These are phyloP conservation scores for Cephus pygmeus DNA, from an alignment of 2,888 invertebrate species.

Conservation along the genomic window DNA sequence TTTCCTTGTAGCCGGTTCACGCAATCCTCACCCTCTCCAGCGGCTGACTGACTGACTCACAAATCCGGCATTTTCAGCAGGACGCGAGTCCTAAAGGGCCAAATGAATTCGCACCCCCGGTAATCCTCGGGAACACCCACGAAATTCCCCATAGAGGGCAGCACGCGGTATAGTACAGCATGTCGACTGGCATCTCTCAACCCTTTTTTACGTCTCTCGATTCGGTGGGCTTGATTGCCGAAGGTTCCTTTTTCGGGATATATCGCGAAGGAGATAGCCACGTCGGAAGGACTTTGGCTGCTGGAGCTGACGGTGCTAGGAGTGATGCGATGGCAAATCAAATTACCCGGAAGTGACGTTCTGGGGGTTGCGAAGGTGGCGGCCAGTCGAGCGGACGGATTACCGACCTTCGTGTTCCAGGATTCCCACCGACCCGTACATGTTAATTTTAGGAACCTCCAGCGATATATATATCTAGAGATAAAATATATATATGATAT, in stretches of 20 bases:
- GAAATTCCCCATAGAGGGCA: background rate
- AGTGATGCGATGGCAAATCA: background rate
- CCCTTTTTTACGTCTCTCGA: background rate
- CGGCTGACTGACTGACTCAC: background rate
- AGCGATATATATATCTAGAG: background rate
- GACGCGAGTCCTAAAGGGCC: background rate
- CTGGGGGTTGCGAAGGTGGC: background rate
- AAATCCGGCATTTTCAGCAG: background rate
- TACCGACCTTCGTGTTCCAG: background rate
- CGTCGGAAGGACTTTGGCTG: background rate
- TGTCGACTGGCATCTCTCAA: background rate
- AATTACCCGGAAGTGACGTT: background rate
- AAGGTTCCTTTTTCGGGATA: background rate
- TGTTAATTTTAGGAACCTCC: background rate
- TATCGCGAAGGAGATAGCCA: background rate
- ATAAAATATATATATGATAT: no score
- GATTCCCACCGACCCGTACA: background rate
- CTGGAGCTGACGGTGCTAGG: background rate
- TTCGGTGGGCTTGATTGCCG: background rate
- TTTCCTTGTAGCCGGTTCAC: background rate
- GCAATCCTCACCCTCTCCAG: background rate
- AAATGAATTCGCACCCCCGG: background rate
- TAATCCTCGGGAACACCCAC: background rate
- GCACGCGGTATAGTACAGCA: background rate
- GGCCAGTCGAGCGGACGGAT: background rate